Evolutionary conservation across 1,140 invertebrate species (phyloP).

Genomic region (Drosophila ficusphila): DNA sequence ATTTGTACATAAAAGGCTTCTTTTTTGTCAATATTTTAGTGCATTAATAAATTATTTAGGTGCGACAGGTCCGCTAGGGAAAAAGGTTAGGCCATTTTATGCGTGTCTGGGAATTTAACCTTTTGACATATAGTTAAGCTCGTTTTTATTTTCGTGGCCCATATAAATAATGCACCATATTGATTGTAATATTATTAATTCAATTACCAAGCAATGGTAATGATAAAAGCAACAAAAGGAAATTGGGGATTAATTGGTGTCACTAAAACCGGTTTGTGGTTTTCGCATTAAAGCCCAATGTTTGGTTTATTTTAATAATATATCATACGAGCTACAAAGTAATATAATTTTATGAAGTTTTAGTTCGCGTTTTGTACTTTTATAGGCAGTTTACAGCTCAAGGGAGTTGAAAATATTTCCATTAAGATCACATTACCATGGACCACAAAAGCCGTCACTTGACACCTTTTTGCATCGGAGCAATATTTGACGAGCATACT

Average conservation of each 20-base stretch:
- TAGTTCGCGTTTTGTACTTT: no score
- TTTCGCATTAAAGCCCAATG: background rate
- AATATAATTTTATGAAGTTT: no score
- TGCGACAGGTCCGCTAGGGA: slow-evolving; percentile 11
- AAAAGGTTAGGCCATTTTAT: slow-evolving; percentile 16
- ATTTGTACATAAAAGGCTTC: background rate
- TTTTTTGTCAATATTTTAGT: slow-evolving; percentile 49
- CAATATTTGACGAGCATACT: slow-evolving; percentile 28
- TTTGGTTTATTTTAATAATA: no score
- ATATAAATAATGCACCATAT: slow-evolving; percentile 46
- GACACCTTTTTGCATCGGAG: slow-evolving; percentile 27
- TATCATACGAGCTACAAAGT: no score
- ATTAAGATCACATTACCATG: slow-evolving; percentile 33
- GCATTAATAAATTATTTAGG: slow-evolving; percentile 69
- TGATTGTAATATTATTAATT: slow-evolving; percentile 65
- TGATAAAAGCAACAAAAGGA: slow-evolving; percentile 24
- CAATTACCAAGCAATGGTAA: slow-evolving; percentile 51
- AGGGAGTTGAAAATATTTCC: slow-evolving; percentile 5
- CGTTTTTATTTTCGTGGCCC: slow-evolving; percentile 25
- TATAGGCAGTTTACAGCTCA: no score
- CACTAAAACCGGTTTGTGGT: background rate
- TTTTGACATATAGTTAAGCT: slow-evolving; percentile 54
- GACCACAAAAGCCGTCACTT: slow-evolving; percentile 26
- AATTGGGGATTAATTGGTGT: slow-evolving; percentile 44
- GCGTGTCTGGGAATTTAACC: slow-evolving; percentile 46